Percentiles rank a stretch among this genome's conserved stretches.
phyloP scores from a whole-genome alignment of 2,797 vertebrate genomes.

The Gobionotothen gibberifrons region DNA sequence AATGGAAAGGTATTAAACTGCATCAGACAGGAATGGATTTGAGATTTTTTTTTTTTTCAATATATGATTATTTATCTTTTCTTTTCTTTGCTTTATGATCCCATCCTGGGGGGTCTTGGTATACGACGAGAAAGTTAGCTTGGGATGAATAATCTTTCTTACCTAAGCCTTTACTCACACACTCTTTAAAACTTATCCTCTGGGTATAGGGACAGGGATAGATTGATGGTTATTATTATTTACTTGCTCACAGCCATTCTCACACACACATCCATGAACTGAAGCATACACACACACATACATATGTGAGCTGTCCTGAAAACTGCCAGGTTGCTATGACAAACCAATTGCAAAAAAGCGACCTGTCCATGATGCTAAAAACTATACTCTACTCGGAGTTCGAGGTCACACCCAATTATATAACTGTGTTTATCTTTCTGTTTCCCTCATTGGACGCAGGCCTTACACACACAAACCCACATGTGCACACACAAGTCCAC shows the following conservation, averaged over 20 bases:
- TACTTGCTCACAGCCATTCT: conserved; percentile 51
- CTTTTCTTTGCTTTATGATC: conserved; percentile 41
- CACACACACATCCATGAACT: not conserved
- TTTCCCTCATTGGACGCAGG: conserved; percentile 25
- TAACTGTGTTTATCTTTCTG: conserved; percentile 37
- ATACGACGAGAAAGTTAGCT: conserved; percentile 70
- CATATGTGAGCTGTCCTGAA: conserved; percentile 61
- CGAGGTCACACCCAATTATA: conserved; percentile 17
- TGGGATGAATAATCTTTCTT: conserved; percentile 79
- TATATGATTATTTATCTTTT: not conserved
- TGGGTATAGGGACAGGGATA: conserved; percentile 59
- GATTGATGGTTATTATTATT: conserved; percentile 78
- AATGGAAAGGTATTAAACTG: not conserved
- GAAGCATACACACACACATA: not conserved
- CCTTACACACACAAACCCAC: conserved; percentile 47
- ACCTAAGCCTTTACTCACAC: conserved; percentile 80
- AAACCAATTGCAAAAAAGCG: not conserved
- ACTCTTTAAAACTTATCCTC: conserved; percentile 75
- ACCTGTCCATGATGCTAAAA: conserved; percentile 74
- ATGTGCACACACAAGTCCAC: conserved; percentile 38
- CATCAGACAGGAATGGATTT: not conserved
- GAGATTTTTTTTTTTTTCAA: conserved; percentile 5
- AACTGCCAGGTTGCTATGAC: conserved; percentile 18
- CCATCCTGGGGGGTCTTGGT: conserved; percentile 45
- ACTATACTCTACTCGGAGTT: not conserved